Evolutionary conservation across 2,797 vertebrate genomes (phyloP), one percentile per base, ranked within the genome.

Genomic region (Chaunax sp.): DNA sequence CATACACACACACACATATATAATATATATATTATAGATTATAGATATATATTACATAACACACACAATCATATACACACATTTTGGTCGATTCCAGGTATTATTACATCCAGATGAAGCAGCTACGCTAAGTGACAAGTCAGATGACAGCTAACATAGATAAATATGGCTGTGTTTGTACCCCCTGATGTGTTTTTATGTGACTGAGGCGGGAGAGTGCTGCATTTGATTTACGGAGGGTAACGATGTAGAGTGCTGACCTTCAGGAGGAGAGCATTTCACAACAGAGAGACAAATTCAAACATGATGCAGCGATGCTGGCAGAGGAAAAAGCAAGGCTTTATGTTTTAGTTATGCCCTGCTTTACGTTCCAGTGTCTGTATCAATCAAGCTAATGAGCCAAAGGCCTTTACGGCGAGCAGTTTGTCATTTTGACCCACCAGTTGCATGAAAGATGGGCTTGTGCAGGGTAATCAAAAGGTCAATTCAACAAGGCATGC

Each of bases 81-180:
- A 10, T 45, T 69, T 81, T 15, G 40, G 37, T 61, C 41, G 30
- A 64, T 38, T 81, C 59, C 71, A 63, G 35, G 26, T 6, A 1
- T 81, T 83, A 86, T 87, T 84, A 65, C 54, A 80, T 80, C 84
- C 86, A 89, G 76, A 84, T 85, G 81, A 85, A 62, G 4, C 60
- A 49, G 63, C 68, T 53, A 64, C 9, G 12, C 65, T 77, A 82
- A 85, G 81, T 72, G 72, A 67, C 57, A 51, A 55, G 69, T 61
- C 59, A 61, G 56, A 78, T 55, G 75, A 84, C 82, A 69, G 79
- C 72, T 68, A 74, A 75, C 64, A 65, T 16, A 41, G 78, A 81
- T 72, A 75, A 71, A 87, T 74, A 65, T 16, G 64, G 37, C 47
- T 43, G 51, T 64, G 52, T 72, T 63, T 49, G 45, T n/a, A 47